Evolutionary conservation across 2,888 invertebrate species (phyloP).

Genomic region (Noctua pronuba): DNA sequence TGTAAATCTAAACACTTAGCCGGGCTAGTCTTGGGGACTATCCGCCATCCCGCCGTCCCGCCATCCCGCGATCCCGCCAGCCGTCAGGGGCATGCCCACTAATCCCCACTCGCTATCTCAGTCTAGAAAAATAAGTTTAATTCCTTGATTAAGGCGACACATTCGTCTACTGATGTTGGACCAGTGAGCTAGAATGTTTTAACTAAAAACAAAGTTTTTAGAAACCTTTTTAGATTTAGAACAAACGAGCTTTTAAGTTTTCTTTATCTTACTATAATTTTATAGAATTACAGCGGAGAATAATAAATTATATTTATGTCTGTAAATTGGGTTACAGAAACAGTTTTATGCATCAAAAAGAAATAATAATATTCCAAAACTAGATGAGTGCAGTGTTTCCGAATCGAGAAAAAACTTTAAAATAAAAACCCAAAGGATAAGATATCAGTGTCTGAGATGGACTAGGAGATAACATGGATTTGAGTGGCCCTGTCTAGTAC

Average conservation of each 20-base stretch:
- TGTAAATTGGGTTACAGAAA: neutral
- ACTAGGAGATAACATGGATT: neutral
- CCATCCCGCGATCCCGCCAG: slow-evolving; percentile 18
- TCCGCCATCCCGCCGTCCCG: slow-evolving; percentile 5
- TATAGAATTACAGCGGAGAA: neutral
- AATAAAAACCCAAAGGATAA: neutral
- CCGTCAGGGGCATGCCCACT: slow-evolving; percentile 48
- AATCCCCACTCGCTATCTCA: slow-evolving; percentile 57
- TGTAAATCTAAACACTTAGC: slow-evolving; percentile 56
- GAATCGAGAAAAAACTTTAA: neutral
- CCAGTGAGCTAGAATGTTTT: slow-evolving; percentile 17
- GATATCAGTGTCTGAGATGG: neutral
- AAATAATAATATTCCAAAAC: neutral
- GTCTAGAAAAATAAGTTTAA: slow-evolving; percentile 63
- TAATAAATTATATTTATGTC: neutral
- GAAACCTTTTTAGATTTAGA: neutral
- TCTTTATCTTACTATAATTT: neutral
- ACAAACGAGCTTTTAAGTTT: neutral
- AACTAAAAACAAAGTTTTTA: slow-evolving; percentile 11
- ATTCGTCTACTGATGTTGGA: slow-evolving; percentile 45
- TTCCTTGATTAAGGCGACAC: slow-evolving; percentile 62
- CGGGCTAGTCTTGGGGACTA: slow-evolving; percentile 19
- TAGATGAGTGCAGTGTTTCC: neutral
- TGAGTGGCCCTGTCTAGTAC: neutral
- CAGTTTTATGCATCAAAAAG: neutral